A percentile compares a stretch with the other conserved stretches of the same genome.
phyloP scores from a whole-genome alignment of 2,888 invertebrate species.

The Pegoplata infirma region DNA sequence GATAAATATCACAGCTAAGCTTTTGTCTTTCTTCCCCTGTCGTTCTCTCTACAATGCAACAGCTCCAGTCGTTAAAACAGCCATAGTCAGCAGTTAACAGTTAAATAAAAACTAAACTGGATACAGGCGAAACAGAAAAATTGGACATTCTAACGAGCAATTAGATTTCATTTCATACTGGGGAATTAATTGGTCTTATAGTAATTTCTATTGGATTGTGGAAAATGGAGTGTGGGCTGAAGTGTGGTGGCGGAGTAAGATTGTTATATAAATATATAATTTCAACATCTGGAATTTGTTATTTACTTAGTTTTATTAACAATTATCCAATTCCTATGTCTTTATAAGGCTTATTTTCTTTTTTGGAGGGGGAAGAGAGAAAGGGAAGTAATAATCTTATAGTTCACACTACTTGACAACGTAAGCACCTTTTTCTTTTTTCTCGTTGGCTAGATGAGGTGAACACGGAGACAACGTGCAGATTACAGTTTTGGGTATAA shows the following conservation, averaged over 20 bases:
- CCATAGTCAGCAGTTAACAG: conserved; percentile 76
- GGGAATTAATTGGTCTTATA: conserved; percentile 75
- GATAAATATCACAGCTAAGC: conserved; percentile 59
- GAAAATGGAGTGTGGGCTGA: neutral
- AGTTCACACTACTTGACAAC: conserved; percentile 77
- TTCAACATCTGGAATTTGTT: conserved; percentile 56
- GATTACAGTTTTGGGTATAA: conserved; percentile 46
- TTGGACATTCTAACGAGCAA: conserved; percentile 73
- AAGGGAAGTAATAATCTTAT: conserved; percentile 30
- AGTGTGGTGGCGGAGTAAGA: neutral
- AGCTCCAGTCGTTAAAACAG: conserved; percentile 63
- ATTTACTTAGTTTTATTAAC: conserved; percentile 58
- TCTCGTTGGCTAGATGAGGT: neutral
- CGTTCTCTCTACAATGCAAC: conserved; percentile 26
- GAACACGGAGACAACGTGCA: conserved; percentile 13
- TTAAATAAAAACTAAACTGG: conserved; percentile 70
- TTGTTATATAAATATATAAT: conserved; percentile 29
- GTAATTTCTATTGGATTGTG: conserved; percentile 62
- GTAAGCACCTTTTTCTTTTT: conserved; percentile 73
- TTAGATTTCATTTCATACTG: conserved; percentile 76
- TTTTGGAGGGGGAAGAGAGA: neutral
- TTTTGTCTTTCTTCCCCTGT: neutral
- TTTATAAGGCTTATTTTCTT: neutral
- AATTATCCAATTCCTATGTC: conserved; percentile 57
- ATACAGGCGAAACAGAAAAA: conserved; percentile 34